A percentile compares a stretch with the other conserved stretches of the same genome.
phyloP scores from a whole-genome alignment of 2,888 invertebrate species.

The Parthenolecanium corni region DNA sequence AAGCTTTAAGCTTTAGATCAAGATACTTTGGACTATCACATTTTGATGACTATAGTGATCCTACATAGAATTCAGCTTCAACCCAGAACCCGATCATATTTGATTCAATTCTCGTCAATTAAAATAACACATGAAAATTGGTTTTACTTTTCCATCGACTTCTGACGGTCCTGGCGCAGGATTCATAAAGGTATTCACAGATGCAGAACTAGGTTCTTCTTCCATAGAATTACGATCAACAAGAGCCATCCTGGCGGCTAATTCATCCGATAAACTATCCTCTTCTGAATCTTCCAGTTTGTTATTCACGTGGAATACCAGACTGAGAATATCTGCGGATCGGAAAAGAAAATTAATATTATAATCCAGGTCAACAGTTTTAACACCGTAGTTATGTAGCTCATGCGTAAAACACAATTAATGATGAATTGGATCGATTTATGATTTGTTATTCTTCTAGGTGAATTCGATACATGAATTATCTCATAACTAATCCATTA shows the following conservation, averaged over 20 bases:
- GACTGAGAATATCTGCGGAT: conserved; percentile 5
- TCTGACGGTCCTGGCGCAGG: neutral
- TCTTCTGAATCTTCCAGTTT: conserved; percentile 22
- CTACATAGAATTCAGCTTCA: too few species aligned
- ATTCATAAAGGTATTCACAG: neutral
- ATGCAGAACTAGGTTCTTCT: neutral
- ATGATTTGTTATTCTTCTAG: neutral
- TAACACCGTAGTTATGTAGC: neutral
- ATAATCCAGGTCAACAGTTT: too few species aligned
- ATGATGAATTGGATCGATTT: too few species aligned
- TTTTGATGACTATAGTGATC: too few species aligned
- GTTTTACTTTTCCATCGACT: neutral
- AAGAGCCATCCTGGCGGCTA: conserved; percentile 14
- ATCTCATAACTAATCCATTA: neutral
- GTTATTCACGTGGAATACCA: conserved; percentile 10
- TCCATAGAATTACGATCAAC: conserved; percentile 4
- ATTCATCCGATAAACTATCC: conserved; percentile 10
- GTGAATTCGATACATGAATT: neutral
- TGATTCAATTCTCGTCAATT: too few species aligned
- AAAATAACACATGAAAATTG: neutral
- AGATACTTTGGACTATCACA: too few species aligned
- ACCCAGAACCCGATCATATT: too few species aligned
- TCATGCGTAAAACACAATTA: neutral
- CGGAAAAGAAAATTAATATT: too few species aligned
- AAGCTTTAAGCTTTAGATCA: too few species aligned